Evolutionary conservation across 2,113 vertebrate genomes (phyloP).

Genomic region (Salvator merianae): DNA sequence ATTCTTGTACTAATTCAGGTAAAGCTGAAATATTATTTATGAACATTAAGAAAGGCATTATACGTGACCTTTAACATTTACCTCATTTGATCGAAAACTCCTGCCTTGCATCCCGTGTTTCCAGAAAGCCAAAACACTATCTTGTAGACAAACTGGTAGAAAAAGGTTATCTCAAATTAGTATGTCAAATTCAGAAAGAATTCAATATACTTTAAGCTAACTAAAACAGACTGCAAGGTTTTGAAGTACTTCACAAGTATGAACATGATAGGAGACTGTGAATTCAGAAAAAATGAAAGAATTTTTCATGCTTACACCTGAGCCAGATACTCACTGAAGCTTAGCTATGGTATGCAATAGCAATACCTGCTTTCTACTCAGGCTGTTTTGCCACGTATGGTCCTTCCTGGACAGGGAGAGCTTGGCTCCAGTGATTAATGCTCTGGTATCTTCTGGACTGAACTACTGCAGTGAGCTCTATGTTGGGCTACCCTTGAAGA

Average conservation of each 20-base stretch:
- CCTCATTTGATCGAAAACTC: constrained; percentile 97
- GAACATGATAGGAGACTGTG: no score
- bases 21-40: not conserved
- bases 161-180: constrained; percentile 47
- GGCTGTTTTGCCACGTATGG: no score
- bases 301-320: not conserved
- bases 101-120: constrained; percentile 97
- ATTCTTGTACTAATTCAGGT: not conserved
- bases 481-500: no score
- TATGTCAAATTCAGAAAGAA: not conserved
- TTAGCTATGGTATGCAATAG: no score
- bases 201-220: not conserved
- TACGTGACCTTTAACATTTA: constrained; percentile 60
- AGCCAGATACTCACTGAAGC: not conserved
- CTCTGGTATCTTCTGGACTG: no score
- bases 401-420: no score
- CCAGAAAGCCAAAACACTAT: constrained; percentile 97
- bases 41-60: not conserved
- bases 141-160: constrained; percentile 92
- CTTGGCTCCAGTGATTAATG: no score
- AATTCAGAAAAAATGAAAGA: not conserved
- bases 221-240: not conserved
- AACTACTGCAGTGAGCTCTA: no score
- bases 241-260: not conserved
- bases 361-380: no score